Evolutionary conservation across 2,113 vertebrate species (phyloP).

Genomic region (Oxygymnocypris stewartii): DNA sequence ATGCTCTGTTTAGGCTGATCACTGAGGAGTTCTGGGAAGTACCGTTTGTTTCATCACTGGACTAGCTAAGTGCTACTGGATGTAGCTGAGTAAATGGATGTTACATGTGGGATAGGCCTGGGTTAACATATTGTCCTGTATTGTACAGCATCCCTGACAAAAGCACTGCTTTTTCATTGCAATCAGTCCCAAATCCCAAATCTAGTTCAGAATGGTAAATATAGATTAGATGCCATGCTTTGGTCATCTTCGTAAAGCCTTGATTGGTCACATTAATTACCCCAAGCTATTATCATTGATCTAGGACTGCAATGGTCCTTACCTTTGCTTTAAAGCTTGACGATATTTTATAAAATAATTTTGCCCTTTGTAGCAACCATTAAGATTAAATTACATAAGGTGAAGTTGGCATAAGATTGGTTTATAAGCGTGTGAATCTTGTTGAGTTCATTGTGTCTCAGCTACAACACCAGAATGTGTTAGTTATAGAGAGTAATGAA

Average conservation of each 20-base stretch:
- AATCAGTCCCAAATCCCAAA: background rate
- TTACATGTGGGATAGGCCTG: constrained; percentile 14
- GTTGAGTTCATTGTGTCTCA: background rate
- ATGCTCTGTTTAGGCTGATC: constrained; percentile 32
- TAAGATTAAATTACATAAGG: background rate
- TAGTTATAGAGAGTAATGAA: constrained; percentile 5
- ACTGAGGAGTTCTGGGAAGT: constrained; percentile 26
- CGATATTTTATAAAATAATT: background rate
- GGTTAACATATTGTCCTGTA: constrained; percentile 37
- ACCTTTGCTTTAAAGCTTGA: background rate
- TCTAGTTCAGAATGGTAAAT: background rate
- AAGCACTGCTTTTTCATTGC: constrained; percentile 11
- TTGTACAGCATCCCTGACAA: constrained; percentile 41
- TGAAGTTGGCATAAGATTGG: background rate
- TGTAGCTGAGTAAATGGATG: constrained; percentile 33
- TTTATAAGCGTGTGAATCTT: background rate
- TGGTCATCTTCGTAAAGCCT: background rate
- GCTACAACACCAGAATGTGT: background rate
- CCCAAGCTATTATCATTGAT: background rate
- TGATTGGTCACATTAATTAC: background rate
- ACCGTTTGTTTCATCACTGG: constrained; percentile 41
- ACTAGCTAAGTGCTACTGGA: constrained; percentile 19
- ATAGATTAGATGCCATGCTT: background rate
- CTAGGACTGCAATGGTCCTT: background rate
- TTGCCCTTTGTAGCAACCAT: background rate